These are phyloP conservation scores for Heliconius aoede DNA, from an alignment of 2,888 invertebrate species.

Conservation along the genomic window DNA sequence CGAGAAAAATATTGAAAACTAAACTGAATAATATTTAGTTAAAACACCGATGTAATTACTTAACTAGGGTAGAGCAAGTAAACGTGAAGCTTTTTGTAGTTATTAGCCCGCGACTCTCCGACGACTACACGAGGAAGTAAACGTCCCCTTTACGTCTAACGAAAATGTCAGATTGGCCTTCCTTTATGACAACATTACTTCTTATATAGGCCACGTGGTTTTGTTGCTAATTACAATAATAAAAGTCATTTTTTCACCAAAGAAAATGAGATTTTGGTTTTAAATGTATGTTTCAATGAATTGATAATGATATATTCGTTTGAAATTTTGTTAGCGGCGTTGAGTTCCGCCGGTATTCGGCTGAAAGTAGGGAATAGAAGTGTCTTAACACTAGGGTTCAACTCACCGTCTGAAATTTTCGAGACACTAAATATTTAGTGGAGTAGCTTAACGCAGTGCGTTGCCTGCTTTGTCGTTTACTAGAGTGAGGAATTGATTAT, in stretches of 20 bases:
- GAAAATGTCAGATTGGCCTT: constrained; percentile 45
- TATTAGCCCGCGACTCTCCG: constrained; percentile 41
- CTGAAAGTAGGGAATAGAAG: no score
- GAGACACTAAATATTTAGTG: no score
- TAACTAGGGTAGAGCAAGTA: neutral
- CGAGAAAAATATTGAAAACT: neutral
- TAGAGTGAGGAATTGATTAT: neutral
- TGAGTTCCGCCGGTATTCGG: no score
- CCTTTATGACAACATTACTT: constrained; percentile 5
- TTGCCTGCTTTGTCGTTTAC: neutral
- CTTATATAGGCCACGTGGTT: constrained; percentile 1
- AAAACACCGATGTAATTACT: constrained; percentile 14
- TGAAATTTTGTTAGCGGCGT: no score
- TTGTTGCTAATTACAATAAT: neutral
- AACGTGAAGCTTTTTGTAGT: constrained; percentile 40
- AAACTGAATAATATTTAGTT: neutral
- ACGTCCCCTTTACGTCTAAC: constrained; percentile 36
- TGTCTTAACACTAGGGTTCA: no score
- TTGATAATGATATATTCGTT: no score
- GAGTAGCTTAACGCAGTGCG: neutral
- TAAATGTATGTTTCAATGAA: no score
- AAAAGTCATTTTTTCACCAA: no score
- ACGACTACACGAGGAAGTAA: constrained; percentile 33
- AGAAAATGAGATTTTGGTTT: no score
- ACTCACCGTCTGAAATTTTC: no score